Percentiles rank a stretch among this genome's conserved stretches.
phyloP scores from a whole-genome alignment of 2,888 invertebrate species.

The Boloria selene region DNA sequence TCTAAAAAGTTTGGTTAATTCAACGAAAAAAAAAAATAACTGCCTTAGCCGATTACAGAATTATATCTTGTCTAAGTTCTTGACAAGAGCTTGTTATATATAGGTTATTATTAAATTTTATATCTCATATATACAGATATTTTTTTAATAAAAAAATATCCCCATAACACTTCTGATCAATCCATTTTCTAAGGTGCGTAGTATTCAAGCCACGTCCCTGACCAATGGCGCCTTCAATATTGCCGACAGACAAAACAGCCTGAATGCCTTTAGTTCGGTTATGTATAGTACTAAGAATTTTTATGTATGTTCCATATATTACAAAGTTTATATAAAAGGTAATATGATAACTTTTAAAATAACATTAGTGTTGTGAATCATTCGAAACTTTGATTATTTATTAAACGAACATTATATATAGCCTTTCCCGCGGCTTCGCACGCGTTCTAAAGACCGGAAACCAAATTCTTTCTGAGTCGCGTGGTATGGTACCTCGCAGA shows the following conservation, averaged over 20 bases:
- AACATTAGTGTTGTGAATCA: too few species aligned
- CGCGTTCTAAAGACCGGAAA: too few species aligned
- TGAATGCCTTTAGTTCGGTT: constrained; percentile 6
- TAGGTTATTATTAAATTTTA: too few species aligned
- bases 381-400: too few species aligned
- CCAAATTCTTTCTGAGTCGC: too few species aligned
- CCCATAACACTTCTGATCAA: background rate
- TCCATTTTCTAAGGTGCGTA: background rate
- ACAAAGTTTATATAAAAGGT: background rate
- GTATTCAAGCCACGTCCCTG: constrained; percentile 23
- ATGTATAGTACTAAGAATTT: background rate
- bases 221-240: constrained; percentile 22
- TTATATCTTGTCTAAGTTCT: too few species aligned
- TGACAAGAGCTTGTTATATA: background rate
- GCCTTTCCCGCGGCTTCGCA: too few species aligned
- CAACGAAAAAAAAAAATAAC: too few species aligned
- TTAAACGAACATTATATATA: too few species aligned
- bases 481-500: too few species aligned
- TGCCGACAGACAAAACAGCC: constrained; percentile 14
- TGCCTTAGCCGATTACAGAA: too few species aligned
- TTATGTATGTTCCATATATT: background rate
- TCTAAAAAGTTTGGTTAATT: too few species aligned
- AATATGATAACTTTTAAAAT: background rate
- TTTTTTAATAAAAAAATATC: background rate
- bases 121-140: background rate